Conservation (phyloP, 1,140 invertebrate species). For the Oryctes rhinoceros region DNA sequence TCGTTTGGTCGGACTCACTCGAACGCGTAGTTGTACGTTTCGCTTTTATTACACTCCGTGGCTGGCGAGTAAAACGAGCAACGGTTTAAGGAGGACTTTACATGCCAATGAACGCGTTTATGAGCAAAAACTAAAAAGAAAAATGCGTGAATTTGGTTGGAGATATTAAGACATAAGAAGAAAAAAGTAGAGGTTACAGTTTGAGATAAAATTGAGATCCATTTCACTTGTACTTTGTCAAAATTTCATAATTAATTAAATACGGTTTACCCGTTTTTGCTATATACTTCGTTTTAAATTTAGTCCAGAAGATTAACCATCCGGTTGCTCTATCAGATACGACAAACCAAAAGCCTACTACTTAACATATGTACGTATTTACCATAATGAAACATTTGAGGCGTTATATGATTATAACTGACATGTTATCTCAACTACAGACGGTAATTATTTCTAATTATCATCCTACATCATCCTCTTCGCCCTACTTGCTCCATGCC, state of each 20-base stretch:
- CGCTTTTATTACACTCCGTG: not conserved
- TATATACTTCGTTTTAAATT: too few relatives aligned
- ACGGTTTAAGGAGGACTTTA: not conserved
- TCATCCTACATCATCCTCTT: not conserved
- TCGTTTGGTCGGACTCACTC: conserved; percentile 16
- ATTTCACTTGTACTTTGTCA: too few relatives aligned
- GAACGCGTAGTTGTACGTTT: not conserved
- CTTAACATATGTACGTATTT: too few relatives aligned
- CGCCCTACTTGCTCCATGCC: not conserved
- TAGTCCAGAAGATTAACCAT: too few relatives aligned
- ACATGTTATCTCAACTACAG: not conserved
- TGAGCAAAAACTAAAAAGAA: not conserved
- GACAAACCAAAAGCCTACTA: too few relatives aligned
- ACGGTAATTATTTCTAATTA: conserved; percentile 7
- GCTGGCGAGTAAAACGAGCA: conserved; percentile 6
- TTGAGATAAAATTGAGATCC: too few relatives aligned
- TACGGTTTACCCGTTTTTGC: too few relatives aligned
- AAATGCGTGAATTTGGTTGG: not conserved
- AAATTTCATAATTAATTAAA: too few relatives aligned
- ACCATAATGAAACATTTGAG: too few relatives aligned
- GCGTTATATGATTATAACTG: too few relatives aligned
- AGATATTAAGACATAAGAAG: not conserved
- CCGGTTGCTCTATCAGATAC: too few relatives aligned
- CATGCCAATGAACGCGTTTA: not conserved
- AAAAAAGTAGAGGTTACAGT: too few relatives aligned